Evolutionary conservation across 2,888 invertebrate genomes (phyloP), one percentile per base, ranked within the genome.

Genomic region (Villa cingulata): DNA sequence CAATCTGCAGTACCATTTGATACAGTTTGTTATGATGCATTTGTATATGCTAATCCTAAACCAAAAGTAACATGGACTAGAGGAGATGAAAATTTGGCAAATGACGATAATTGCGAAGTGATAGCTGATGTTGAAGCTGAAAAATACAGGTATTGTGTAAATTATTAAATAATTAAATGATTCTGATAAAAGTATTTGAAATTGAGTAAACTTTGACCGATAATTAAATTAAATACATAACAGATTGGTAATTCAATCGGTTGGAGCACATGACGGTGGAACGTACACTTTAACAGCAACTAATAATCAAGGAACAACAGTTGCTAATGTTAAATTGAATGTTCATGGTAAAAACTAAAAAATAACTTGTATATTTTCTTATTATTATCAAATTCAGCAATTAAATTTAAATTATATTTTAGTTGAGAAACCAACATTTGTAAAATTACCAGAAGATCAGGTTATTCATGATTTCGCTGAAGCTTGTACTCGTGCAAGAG

Each of bases 11-110:
- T 81, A 50, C 88, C 89, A 1, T 86, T 81, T 46, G 85, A 88
- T 58, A 77, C 81, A 27, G 81, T 85, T 20, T 78, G 79, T 51
- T 83, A 96, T 63, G 79, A 84, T 56, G 86, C 85, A 34, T 76
- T 83, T 38, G 80, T 96, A 2, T 81, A 82, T 57, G 91, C 94
- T 20, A 90, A 90, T 67, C 97, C 97, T 0, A 78, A 83, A 53
- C 90, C 96, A 2, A 83, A 83, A 55, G 79, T 97, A 2, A 78
- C 83, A 56, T 96, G 94, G 92, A 66, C 65, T 1, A 58, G 64
- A 10, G 65, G 63, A 16, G 65, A 62, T 49, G 66, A 66, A 49
- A 69, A 70, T 50, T 58, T 70, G 2, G 64, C 64, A 54, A 69
- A 69, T 47, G 65, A 66, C 38, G 70, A 70, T 43, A 66, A 65